Conservation (phyloP, 2,113 vertebrate species). For the Serilophus lunatus region DNA sequence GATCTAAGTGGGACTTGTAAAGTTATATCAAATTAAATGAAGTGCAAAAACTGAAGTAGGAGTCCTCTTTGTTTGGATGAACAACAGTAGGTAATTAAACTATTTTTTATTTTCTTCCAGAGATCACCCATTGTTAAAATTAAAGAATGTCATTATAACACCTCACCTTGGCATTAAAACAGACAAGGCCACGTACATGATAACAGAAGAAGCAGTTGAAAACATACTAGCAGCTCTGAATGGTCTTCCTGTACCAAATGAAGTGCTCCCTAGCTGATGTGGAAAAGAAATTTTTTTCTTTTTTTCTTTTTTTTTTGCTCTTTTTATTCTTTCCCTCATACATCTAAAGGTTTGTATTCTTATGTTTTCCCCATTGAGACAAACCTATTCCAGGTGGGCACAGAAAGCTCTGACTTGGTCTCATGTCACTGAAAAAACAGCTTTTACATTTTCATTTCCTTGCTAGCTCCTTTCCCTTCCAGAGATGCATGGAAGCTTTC, state of each 20-base stretch:
- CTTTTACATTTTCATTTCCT: neutral
- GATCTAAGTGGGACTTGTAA: neutral
- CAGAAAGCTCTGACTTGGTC: neutral
- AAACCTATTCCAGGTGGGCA: neutral
- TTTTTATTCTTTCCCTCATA: neutral
- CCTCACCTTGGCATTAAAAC: conserved; percentile 60
- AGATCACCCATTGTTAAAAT: conserved; percentile 54
- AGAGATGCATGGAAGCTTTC: neutral
- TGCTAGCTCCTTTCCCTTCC: neutral
- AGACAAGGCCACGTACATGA: neutral
- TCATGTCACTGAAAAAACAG: neutral
- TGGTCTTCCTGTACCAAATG: conserved; percentile 46
- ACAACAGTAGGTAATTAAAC: neutral
- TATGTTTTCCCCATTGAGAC: neutral
- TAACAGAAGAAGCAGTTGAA: conserved; percentile 48
- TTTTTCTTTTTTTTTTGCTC: neutral
- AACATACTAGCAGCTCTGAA: conserved; percentile 52
- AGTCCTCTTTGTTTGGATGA: neutral
- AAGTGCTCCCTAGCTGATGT: conserved; percentile 47
- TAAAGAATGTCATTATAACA: conserved; percentile 58
- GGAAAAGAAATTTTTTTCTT: neutral
- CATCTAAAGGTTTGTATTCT: neutral
- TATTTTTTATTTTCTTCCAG: conserved; percentile 38
- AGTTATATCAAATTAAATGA: neutral
- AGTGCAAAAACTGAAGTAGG: neutral